phyloP scores from a whole-genome alignment of 1,140 invertebrate species.

The Panulirus ornatus region DNA sequence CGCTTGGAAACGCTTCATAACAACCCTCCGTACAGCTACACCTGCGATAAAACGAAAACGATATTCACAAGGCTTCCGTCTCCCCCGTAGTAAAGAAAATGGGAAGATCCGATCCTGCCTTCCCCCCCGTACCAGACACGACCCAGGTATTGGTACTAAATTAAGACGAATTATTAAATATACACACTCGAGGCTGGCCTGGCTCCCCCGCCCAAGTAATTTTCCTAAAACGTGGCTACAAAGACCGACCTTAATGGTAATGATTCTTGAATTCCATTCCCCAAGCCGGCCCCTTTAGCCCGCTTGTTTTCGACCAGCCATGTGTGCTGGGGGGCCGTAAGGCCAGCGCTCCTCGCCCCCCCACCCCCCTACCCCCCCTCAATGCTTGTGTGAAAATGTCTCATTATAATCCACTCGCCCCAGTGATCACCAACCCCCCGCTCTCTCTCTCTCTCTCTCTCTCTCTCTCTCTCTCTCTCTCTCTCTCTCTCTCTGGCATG shows the following conservation, averaged over 20 bases:
- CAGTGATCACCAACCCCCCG: not conserved
- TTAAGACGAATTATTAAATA: too few relatives aligned
- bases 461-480: not conserved
- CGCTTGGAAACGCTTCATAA: too few relatives aligned
- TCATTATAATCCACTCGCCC: slow-evolving; percentile 21
- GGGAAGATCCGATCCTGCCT: too few relatives aligned
- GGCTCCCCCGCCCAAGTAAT: not conserved
- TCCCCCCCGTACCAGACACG: too few relatives aligned
- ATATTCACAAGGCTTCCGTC: too few relatives aligned
- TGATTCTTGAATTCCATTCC: slow-evolving; percentile 5
- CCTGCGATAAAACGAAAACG: too few relatives aligned
- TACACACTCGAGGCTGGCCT: too few relatives aligned
- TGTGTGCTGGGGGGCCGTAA: not conserved
- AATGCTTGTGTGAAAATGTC: slow-evolving; percentile 32
- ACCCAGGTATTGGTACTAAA: too few relatives aligned
- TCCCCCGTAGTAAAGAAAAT: too few relatives aligned
- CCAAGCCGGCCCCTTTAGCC: not conserved
- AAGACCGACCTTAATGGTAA: not conserved
- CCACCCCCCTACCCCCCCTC: not conserved
- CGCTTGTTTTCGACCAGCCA: not conserved
- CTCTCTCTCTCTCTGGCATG: not conserved
- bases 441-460: slow-evolving; percentile 11
- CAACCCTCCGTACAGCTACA: too few relatives aligned
- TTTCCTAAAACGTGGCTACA: slow-evolving; percentile 8
- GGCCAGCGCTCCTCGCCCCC: not conserved